Percentiles rank a stretch among this genome's conserved stretches.
Conservation (phyloP, 2,113 vertebrate genomes). For the Megatriorchis doriae region DNA sequence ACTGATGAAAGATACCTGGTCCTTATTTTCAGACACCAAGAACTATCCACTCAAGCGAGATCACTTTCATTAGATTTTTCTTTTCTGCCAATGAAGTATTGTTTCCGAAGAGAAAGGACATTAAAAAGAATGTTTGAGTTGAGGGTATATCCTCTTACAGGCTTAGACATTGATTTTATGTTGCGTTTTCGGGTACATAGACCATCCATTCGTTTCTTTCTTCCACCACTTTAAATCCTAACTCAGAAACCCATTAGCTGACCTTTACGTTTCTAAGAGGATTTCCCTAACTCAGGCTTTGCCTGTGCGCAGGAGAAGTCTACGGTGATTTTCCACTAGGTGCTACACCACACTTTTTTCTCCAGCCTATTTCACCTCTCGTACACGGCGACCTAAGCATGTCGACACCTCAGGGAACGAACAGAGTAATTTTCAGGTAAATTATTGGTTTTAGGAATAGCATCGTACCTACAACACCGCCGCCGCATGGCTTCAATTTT, state of each 20-base stretch:
- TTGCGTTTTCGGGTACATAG: not conserved
- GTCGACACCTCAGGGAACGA: accelerated
- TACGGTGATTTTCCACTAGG: not conserved
- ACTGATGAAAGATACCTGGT: not conserved
- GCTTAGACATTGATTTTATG: not conserved
- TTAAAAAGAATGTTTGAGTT: not conserved
- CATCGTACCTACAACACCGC: accelerated
- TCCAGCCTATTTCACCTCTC: not conserved
- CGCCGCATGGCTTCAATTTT: accelerated
- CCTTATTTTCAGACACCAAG: not conserved
- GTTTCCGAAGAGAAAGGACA: not conserved
- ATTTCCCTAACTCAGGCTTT: not conserved
- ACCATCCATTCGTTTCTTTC: not conserved
- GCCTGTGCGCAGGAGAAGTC: not conserved
- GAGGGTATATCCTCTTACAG: not conserved
- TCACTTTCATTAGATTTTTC: not conserved
- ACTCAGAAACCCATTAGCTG: not conserved
- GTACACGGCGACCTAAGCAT: accelerated
- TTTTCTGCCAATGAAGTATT: not conserved
- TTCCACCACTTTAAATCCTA: not conserved
- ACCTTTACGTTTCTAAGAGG: not conserved
- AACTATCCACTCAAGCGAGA: not conserved
- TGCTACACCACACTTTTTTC: not conserved
- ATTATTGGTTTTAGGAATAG: accelerated
- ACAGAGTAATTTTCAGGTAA: accelerated